Base-by-base conservation (phyloP, 2,888 invertebrate genomes). In the Drosophila atroscutellata region DNA sequence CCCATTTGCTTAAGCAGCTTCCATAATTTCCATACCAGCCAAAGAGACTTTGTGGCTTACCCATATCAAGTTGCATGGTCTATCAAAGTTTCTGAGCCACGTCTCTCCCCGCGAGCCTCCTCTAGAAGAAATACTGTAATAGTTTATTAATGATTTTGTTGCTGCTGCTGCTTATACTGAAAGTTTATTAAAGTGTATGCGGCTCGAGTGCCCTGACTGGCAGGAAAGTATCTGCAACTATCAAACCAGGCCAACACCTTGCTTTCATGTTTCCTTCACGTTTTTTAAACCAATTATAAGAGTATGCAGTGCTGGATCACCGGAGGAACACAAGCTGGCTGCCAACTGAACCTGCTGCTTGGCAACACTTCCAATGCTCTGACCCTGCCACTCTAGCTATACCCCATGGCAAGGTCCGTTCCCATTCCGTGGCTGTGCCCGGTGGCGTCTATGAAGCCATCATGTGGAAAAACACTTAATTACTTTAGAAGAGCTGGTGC, bases 261-360 rank as follows among this genome's bases (percentile, higher is more conserved):
- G 63, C 64, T 66, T 77, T 51, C 15, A 62, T 64, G 59, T 76
- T 80, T 63, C 62, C 79, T 85, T 75, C 73, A 74, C 82, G 72
- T 82, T 85, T 85, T 85, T 89, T 89, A 87, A 89, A 85, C 90
- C 85, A 85, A 85, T 85, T 85, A 85, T 89, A 89, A 73, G 88
- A 87, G 82, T 73, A 87, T 75, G 75, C 60, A 42, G 34, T 77
- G 69, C 85, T 71, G 69, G 52, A 64, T 51, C 59, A 67, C 34
- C 42, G 52, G 24, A 54, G 47, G 24, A 54, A 50, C 39, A 45
- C 63, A 49, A 71, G 59, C 66, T 55, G 62, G 26, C 77, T 63
- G 9, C 51, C 42, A 45, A 45, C 45, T 39, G 45, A 37, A 37
- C 26, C 55, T 55, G 45, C 59, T 59, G 69, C 75, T 61, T 58